phyloP scores from a whole-genome alignment of 2,797 vertebrate genomes.

The Taeniopygia guttata region DNA sequence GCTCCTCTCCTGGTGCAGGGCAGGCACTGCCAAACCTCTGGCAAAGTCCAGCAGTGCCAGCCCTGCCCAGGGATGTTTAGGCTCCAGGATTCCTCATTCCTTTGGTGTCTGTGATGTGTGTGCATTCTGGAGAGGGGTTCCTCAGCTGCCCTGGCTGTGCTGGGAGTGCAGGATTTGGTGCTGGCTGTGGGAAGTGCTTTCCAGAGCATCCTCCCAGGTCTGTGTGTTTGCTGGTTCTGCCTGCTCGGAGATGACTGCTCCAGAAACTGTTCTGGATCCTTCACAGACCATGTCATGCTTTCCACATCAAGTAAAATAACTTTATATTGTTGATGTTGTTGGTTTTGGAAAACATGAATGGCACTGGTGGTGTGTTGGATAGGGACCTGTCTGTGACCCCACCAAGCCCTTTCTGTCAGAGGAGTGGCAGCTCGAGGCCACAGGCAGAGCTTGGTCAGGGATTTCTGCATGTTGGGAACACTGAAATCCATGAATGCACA shows the following conservation, averaged over 20 bases:
- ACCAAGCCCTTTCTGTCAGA: neutral
- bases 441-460: neutral
- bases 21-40: neutral
- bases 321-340: neutral
- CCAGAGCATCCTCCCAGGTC: neutral
- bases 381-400: neutral
- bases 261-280: neutral
- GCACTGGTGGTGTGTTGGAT: neutral
- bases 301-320: neutral
- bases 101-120: neutral
- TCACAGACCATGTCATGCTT: neutral
- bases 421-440: too few relatives aligned
- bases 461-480: neutral
- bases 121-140: neutral
- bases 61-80: neutral
- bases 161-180: neutral
- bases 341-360: neutral
- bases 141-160: neutral
- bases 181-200: neutral
- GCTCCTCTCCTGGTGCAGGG: neutral
- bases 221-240: neutral
- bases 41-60: neutral
- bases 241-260: rapidly evolving
- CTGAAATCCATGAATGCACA: neutral
- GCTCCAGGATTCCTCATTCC: rapidly evolving